A percentile compares a stretch with the other conserved stretches of the same genome.
Conservation (phyloP, 1,140 invertebrate species). For the Micrasema minimum region DNA sequence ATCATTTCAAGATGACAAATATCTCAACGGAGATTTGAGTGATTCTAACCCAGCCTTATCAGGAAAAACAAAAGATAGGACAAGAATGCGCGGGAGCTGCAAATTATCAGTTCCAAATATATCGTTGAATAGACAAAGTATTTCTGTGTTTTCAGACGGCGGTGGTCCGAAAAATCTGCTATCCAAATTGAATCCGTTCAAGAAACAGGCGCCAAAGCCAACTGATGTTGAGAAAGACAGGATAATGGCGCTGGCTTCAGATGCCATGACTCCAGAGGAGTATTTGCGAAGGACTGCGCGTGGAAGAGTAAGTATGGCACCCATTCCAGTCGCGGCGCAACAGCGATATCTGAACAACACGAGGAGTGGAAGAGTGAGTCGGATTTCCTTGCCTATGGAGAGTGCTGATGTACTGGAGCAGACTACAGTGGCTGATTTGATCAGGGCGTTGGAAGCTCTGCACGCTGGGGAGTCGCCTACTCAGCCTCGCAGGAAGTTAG, state of each 20-base stretch:
- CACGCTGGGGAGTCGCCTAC: constrained; percentile 59
- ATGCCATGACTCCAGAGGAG: constrained; percentile 43
- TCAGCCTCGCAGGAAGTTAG: constrained; percentile 66
- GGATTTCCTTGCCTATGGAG: constrained; percentile 67
- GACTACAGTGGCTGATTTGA: constrained; percentile 79
- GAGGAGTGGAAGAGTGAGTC: constrained; percentile 61
- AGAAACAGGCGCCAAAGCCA: constrained; percentile 32
- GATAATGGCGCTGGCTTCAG: constrained; percentile 48
- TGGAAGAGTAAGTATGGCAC: constrained; percentile 54
- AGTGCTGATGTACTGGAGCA: constrained; percentile 76
- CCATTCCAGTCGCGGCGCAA: constrained; percentile 46
- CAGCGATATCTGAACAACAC: constrained; percentile 45
- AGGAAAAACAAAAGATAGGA: constrained; percentile 68
- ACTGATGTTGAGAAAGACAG: constrained; percentile 10
- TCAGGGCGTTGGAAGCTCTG: constrained; percentile 75
- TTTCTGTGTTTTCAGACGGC: constrained; percentile 1
- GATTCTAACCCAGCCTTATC: constrained; percentile 75
- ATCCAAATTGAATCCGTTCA: constrained; percentile 50
- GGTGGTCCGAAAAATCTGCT: constrained; percentile 41
- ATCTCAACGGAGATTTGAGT: constrained; percentile 69
- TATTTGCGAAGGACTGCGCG: constrained; percentile 43
- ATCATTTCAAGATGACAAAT: constrained; percentile 60
- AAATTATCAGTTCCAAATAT: constrained; percentile 48
- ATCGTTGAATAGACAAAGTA: constrained; percentile 24
- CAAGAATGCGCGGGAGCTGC: constrained; percentile 55